Percentiles rank a stretch among this genome's conserved stretches.
These are phyloP conservation scores for Actinostola sp. DNA, from an alignment of 92 coral and sea anemone genomes.

Conservation along the genomic window DNA sequence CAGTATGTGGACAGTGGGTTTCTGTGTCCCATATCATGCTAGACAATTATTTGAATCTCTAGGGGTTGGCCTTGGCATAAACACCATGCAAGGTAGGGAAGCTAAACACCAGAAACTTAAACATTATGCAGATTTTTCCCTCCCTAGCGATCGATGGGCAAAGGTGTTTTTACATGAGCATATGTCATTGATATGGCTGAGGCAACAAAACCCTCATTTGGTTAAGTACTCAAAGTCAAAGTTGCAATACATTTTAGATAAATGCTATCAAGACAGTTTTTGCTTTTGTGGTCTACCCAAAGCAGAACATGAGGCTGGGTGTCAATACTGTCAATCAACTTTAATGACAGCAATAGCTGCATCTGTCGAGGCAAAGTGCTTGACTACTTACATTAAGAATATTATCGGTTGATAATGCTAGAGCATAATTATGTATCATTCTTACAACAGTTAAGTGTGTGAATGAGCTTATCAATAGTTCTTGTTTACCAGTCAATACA, in stretches of 20 bases:
- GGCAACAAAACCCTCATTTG: no score
- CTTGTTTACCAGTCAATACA: no score
- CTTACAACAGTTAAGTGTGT: no score
- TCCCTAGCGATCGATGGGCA: slow-evolving; percentile 67
- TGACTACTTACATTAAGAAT: slow-evolving; percentile 28
- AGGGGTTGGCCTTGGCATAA: no score
- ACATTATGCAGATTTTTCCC: no score
- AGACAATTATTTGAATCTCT: slow-evolving; percentile 57
- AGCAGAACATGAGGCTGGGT: slow-evolving; percentile 19
- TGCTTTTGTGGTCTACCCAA: slow-evolving; percentile 44
- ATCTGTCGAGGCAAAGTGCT: slow-evolving; percentile 44
- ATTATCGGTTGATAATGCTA: no score
- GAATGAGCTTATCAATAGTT: no score
- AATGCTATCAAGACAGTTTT: slow-evolving; percentile 42
- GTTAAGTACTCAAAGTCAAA: no score
- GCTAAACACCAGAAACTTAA: no score
- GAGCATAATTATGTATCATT: no score
- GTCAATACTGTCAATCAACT: slow-evolving; percentile 40
- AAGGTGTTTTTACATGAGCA: slow-evolving; percentile 73
- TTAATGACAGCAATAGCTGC: slow-evolving; percentile 57
- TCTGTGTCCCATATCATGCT: slow-evolving; percentile 72
- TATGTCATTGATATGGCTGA: slow-evolving; percentile 63
- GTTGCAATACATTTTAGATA: no score
- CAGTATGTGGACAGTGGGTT: slow-evolving; percentile 78
- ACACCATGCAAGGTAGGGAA: no score